Base-by-base conservation (phyloP, 2,797 vertebrate genomes). In the Perodicticus potto region DNA sequence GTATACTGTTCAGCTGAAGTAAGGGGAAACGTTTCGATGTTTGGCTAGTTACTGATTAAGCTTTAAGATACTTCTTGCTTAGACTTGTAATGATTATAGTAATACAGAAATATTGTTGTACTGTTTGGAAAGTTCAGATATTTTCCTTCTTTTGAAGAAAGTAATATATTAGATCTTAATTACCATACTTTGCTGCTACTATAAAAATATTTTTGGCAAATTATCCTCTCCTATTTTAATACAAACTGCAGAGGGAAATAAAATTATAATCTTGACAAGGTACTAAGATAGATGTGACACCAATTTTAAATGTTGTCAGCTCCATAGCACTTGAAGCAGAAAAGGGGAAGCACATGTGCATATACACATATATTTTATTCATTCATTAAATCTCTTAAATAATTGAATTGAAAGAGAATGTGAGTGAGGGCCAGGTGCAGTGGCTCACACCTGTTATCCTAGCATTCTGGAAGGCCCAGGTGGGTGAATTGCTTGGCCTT, bases 141-240 rank as follows among this genome's bases (percentile, higher is more conserved):
- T 72, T 86, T 77, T 55, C 37, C 29, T 57, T 83, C 61, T 76
- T 77, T 72, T 20, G 29, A 94, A 23, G 92, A 65, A 10, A 49
- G 16, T 45, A 34, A 7, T 78, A 23, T 72, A 29, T 63, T 86
- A 91, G 73, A 40, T 34, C 32, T 88, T 93, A 25, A 89, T 43
- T 95, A 20, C 43, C 34, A 10, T 89, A 77, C 57, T 85, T 91
- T 57, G 29, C 17, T 93, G 27, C 53, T 92, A 14, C 23, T 81
- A 2, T 72, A 29, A 69, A 88, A 94, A 89, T n/a, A 43, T 90
- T 94, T 97, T 88, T 40, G 90, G 12, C 57, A 80, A 95, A 84
- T 86, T 72, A 67, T 87, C 49, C 8, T 81, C 43, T 80, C 20
- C 12, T 57, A 20, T 78, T 83, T 87, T 81, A 89, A 84, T 14